These are phyloP conservation scores for Heliconius sara DNA, from an alignment of 2,888 invertebrate species.

Conservation along the genomic window DNA sequence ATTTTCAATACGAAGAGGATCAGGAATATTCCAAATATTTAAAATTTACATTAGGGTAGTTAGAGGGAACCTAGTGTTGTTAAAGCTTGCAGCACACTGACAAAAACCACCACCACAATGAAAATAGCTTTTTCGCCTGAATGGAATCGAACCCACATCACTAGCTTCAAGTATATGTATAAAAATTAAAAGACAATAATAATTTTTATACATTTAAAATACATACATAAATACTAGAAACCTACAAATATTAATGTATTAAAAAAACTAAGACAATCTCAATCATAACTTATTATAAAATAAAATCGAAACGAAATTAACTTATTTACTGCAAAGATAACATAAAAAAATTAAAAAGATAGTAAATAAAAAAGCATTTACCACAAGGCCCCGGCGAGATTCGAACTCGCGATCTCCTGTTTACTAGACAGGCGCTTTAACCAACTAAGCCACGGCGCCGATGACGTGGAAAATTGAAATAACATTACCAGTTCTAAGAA, in stretches of 20 bases:
- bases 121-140: too few relatives aligned
- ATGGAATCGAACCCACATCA: too few relatives aligned
- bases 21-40: too few relatives aligned
- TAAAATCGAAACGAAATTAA: background rate
- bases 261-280: background rate
- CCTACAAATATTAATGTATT: background rate
- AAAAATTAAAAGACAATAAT: too few relatives aligned
- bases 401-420: constrained; percentile 80
- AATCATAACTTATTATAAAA: background rate
- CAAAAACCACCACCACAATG: too few relatives aligned
- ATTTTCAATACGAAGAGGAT: background rate
- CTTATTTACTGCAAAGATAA: background rate
- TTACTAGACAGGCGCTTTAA: constrained; percentile 82
- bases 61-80: too few relatives aligned
- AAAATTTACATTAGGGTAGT: too few relatives aligned
- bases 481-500: background rate
- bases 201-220: background rate
- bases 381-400: constrained; percentile 73
- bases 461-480: constrained; percentile 36
- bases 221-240: background rate
- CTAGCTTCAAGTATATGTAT: too few relatives aligned
- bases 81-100: too few relatives aligned
- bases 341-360: background rate
- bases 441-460: constrained; percentile 85
- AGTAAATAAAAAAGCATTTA: background rate